phyloP scores from a whole-genome alignment of 2,888 invertebrate genomes.

The Cerceris rybyensis region DNA sequence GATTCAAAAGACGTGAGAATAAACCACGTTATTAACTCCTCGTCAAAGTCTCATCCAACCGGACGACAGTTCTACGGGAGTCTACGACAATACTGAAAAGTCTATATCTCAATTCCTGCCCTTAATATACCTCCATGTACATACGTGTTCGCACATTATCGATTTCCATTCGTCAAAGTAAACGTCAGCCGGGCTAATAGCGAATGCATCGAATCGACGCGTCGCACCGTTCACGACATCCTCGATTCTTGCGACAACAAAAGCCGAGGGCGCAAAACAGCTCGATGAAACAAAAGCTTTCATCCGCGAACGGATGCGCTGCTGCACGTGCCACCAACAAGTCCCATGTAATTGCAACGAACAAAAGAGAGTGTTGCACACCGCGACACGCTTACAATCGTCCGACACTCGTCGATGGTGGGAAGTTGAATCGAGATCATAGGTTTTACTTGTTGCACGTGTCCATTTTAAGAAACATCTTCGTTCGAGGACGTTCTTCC shows the following conservation, averaged over 20 bases:
- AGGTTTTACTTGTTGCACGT: slow-evolving; percentile 47
- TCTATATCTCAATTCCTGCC: no score
- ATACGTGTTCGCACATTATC: slow-evolving; percentile 30
- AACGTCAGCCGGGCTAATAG: slow-evolving; percentile 17
- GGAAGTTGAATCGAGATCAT: neutral
- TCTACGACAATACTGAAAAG: no score
- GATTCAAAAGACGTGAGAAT: no score
- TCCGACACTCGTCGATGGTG: neutral
- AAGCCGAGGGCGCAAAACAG: neutral
- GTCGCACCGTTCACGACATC: slow-evolving; percentile 17
- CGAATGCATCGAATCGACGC: slow-evolving; percentile 3
- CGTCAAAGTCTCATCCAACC: no score
- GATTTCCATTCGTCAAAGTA: slow-evolving; percentile 43
- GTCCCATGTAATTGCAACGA: slow-evolving; percentile 22
- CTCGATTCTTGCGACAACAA: slow-evolving; percentile 3
- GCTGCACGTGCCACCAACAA: neutral
- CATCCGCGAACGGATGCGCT: neutral
- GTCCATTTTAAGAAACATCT: slow-evolving; percentile 5
- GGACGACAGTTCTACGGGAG: no score
- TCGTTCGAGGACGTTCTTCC: no score
- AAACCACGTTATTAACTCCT: no score
- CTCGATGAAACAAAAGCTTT: slow-evolving; percentile 18
- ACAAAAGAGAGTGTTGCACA: slow-evolving; percentile 23
- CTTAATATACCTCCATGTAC: slow-evolving; percentile 7
- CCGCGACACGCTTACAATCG: slow-evolving; percentile 16